Percentiles rank a stretch among this genome's conserved stretches.
Evolutionary conservation across 2,113 vertebrate species (phyloP).

Genomic region (Anseranas semipalmata): DNA sequence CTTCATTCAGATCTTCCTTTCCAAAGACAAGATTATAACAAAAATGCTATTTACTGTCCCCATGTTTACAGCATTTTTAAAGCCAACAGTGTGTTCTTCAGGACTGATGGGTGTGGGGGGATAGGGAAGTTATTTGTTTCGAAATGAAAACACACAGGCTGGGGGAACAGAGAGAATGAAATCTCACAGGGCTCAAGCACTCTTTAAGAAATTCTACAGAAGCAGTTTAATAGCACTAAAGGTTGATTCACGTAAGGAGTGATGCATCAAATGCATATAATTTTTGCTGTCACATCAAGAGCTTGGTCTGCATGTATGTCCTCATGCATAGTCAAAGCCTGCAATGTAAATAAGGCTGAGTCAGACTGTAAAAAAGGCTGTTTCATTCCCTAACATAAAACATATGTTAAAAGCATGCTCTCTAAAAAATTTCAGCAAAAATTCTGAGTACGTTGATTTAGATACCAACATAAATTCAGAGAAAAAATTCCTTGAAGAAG

Average conservation of each 20-base stretch:
- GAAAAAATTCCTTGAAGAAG: not conserved
- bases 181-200: not conserved
- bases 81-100: not conserved
- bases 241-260: not conserved
- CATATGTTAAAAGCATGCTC: not conserved
- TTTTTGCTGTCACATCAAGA: not conserved
- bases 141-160: not conserved
- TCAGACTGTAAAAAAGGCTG: conserved; percentile 14
- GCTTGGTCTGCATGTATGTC: not conserved
- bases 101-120: not conserved
- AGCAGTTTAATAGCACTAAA: not conserved
- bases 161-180: not conserved
- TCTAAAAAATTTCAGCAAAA: conserved; percentile 3
- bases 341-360: not conserved
- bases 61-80: not conserved
- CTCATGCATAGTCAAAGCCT: not conserved
- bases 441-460: not conserved
- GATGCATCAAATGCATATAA: not conserved
- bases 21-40: not conserved
- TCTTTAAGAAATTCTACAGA: not conserved
- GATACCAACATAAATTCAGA: not conserved
- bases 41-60: not conserved
- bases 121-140: conserved; percentile 1
- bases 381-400: not conserved
- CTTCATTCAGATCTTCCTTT: not conserved